These are phyloP conservation scores for Mizuhopecten yessoensis DNA, from an alignment of 1,140 invertebrate species.

Conservation along the genomic window DNA sequence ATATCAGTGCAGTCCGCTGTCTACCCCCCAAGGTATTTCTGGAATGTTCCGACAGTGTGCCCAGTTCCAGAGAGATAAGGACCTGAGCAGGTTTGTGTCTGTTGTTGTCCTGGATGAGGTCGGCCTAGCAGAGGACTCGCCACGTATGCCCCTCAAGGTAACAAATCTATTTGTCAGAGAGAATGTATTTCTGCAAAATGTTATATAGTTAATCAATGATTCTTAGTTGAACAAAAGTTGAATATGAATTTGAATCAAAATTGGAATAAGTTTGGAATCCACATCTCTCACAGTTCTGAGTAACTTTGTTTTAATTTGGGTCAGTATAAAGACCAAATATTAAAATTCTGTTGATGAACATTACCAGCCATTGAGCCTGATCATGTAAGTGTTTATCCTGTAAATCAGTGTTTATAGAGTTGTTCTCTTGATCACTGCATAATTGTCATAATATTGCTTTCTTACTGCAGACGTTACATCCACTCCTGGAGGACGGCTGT, in stretches of 20 bases:
- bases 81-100: constrained; percentile 77
- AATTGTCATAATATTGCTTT: background rate
- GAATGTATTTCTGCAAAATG: too few species aligned
- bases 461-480: constrained; percentile 74
- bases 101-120: constrained; percentile 81
- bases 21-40: constrained; percentile 79
- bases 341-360: too few species aligned
- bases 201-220: too few species aligned
- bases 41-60: constrained; percentile 78
- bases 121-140: constrained; percentile 78
- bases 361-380: too few species aligned
- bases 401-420: too few species aligned
- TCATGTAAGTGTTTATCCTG: too few species aligned
- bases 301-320: too few species aligned
- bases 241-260: too few species aligned
- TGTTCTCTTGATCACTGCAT: background rate
- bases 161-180: background rate
- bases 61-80: constrained; percentile 72
- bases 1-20: constrained; percentile 80
- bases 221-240: too few species aligned
- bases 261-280: too few species aligned
- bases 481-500: constrained; percentile 78
- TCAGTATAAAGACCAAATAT: too few species aligned
- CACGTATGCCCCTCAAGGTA: constrained; percentile 80
- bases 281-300: too few species aligned